phyloP scores from a whole-genome alignment of 2,888 invertebrate species.

The Agonopterix alstromeriana region DNA sequence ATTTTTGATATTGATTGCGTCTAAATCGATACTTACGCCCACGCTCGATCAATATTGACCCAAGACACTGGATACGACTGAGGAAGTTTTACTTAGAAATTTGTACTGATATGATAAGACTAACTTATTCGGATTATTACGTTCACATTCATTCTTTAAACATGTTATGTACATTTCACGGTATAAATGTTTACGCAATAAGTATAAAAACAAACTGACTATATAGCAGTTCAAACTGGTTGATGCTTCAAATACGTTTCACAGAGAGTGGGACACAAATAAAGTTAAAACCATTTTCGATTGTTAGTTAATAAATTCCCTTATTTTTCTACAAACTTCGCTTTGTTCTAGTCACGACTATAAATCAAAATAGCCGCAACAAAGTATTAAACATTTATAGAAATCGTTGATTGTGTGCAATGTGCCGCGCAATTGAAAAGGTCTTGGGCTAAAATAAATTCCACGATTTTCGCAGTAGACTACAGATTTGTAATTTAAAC shows the following conservation, averaged over 20 bases:
- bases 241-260: too few relatives aligned
- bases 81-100: conserved; percentile 67
- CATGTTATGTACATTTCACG: too few relatives aligned
- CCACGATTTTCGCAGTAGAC: conserved; percentile 29
- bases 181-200: too few relatives aligned
- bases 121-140: too few relatives aligned
- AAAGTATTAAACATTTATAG: conserved; percentile 41
- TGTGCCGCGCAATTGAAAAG: conserved; percentile 21
- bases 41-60: conserved; percentile 67
- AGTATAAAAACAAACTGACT: too few relatives aligned
- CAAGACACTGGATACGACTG: conserved; percentile 45
- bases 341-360: conserved; percentile 12
- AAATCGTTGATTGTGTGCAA: conserved; percentile 34
- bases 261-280: too few relatives aligned
- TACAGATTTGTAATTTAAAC: conserved; percentile 48
- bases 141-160: too few relatives aligned
- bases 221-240: too few relatives aligned
- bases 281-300: too few relatives aligned
- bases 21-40: conserved; percentile 57
- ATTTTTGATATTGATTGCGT: conserved; percentile 49
- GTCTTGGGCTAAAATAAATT: conserved; percentile 32
- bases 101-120: conserved; percentile 41
- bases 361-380: conserved; percentile 28
- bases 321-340: neutral
- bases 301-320: neutral